Conservation (phyloP, 1,140 invertebrate species). For the Grapholita molesta region DNA sequence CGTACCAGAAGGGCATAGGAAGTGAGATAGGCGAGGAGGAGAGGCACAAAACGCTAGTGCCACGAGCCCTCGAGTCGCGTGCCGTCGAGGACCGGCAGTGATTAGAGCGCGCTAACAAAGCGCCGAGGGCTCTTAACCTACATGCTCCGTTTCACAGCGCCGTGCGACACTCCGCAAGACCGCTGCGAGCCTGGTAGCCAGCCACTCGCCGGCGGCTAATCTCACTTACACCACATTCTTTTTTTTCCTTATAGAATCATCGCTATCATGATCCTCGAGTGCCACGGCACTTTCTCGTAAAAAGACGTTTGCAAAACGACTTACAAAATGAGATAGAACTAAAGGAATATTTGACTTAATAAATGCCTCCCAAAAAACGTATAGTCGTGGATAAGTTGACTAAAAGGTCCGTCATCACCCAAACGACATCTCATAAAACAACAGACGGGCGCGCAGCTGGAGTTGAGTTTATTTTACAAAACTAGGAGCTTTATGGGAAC, state of each 20-base stretch:
- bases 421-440: conserved; percentile 49
- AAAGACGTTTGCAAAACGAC: not conserved
- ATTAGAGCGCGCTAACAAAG: conserved; percentile 75
- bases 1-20: conserved; percentile 34
- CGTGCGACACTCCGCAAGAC: conserved; percentile 53
- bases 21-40: conserved; percentile 34
- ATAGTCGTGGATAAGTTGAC: conserved; percentile 41
- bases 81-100: conserved; percentile 65
- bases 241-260: conserved; percentile 19
- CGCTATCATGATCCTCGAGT: not conserved
- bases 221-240: conserved; percentile 34
- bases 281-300: not conserved
- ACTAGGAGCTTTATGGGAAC: conserved; percentile 46
- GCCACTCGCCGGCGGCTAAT: conserved; percentile 43
- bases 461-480: conserved; percentile 55
- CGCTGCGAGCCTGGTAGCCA: conserved; percentile 54
- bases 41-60: conserved; percentile 71
- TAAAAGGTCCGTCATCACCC: conserved; percentile 38
- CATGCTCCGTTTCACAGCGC: conserved; percentile 69
- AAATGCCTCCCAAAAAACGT: not conserved
- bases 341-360: not conserved
- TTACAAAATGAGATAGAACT: not conserved
- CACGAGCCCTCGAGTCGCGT: conserved; percentile 61
- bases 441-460: conserved; percentile 41
- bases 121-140: conserved; percentile 70